Evolutionary conservation across 2,888 invertebrate genomes (phyloP).

Genomic region (Idaea biselata): DNA sequence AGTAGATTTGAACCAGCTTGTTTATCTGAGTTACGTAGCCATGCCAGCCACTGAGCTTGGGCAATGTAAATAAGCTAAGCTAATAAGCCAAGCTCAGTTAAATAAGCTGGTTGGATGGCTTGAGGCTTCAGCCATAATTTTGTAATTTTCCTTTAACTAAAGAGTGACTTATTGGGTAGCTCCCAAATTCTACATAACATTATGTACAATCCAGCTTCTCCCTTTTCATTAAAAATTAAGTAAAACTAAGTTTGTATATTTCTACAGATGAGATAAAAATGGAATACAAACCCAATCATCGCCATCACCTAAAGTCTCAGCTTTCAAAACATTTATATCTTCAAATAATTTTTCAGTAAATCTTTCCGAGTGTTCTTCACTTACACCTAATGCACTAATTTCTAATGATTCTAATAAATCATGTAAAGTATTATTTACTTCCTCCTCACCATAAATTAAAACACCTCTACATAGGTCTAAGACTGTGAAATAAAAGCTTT

Average conservation of each 20-base stretch:
- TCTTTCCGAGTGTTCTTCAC: constrained; percentile 59
- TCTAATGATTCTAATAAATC: constrained; percentile 54
- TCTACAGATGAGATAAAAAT: neutral
- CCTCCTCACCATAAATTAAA: constrained; percentile 44
- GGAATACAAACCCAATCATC: constrained; percentile 45
- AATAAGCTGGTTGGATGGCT: too few species aligned
- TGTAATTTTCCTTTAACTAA: too few species aligned
- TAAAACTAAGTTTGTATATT: neutral
- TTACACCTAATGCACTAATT: constrained; percentile 55
- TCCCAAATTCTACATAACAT: neutral
- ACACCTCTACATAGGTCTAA: constrained; percentile 57
- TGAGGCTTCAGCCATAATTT: too few species aligned
- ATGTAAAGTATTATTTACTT: constrained; percentile 42
- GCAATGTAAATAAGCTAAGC: too few species aligned
- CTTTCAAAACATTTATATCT: constrained; percentile 43
- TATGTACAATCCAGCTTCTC: too few species aligned
- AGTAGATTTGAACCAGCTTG: too few species aligned
- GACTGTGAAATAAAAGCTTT: constrained; percentile 55
- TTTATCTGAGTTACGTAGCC: too few species aligned
- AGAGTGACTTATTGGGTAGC: too few species aligned
- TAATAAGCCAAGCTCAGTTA: too few species aligned
- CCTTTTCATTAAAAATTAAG: too few species aligned
- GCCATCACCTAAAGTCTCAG: constrained; percentile 34
- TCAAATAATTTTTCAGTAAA: constrained; percentile 70
- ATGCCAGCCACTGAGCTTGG: too few species aligned